These are phyloP conservation scores for Huso huso DNA, from an alignment of 2,797 vertebrate genomes.

Conservation along the genomic window DNA sequence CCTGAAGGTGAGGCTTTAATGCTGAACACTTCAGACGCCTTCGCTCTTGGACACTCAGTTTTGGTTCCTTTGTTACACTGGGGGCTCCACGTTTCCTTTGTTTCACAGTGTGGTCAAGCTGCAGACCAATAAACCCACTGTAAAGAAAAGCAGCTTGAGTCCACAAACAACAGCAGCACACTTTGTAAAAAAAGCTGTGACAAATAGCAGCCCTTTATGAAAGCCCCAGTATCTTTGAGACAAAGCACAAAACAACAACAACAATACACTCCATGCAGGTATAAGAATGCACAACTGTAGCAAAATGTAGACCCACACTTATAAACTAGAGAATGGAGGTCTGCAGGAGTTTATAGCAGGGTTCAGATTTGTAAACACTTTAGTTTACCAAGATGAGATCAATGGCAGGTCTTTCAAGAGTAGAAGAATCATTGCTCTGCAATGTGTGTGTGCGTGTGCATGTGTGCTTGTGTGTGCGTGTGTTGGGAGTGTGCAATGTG, in stretches of 20 bases:
- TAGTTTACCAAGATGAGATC: too few relatives aligned
- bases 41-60: not conserved
- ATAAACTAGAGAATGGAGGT: too few relatives aligned
- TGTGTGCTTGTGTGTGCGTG: constrained; percentile 24
- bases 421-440: not conserved
- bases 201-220: too few relatives aligned
- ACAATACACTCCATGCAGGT: not conserved
- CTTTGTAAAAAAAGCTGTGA: not conserved
- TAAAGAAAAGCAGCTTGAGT: not conserved
- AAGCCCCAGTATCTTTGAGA: not conserved
- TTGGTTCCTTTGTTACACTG: not conserved
- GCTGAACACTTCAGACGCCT: too few relatives aligned
- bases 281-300: too few relatives aligned
- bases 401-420: too few relatives aligned
- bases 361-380: too few relatives aligned
- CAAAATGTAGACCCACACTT: too few relatives aligned
- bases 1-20: too few relatives aligned
- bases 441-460: constrained; percentile 14
- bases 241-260: not conserved
- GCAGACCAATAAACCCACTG: not conserved
- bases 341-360: too few relatives aligned
- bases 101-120: not conserved
- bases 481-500: constrained; percentile 21
- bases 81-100: not conserved
- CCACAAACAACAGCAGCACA: not conserved